Percentiles rank a stretch among this genome's conserved stretches.
These are phyloP conservation scores for Fregetta grallaria DNA, from an alignment of 2,113 vertebrate species.

Conservation along the genomic window DNA sequence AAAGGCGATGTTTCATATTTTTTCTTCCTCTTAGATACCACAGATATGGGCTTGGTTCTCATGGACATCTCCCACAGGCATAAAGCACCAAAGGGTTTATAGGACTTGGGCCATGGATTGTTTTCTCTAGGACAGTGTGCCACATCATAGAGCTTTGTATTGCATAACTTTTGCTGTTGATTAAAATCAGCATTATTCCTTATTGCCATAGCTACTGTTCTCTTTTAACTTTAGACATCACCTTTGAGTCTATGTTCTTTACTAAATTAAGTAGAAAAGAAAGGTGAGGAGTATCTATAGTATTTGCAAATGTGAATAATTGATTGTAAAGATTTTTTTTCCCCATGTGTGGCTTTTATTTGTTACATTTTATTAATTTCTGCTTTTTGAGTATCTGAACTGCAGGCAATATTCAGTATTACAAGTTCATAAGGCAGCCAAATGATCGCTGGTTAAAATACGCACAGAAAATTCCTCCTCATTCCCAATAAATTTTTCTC, in stretches of 20 bases:
- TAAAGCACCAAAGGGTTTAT: neutral
- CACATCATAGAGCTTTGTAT: neutral
- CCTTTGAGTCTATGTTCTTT: neutral
- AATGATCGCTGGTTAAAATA: neutral
- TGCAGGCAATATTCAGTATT: neutral
- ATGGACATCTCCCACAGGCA: neutral
- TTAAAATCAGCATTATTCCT: neutral
- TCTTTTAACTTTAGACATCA: neutral
- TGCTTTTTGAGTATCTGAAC: neutral
- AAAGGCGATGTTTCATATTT: neutral
- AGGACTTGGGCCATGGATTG: neutral
- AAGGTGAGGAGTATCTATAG: neutral
- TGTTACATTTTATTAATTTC: neutral
- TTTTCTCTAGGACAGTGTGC: neutral
- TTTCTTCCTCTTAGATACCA: neutral
- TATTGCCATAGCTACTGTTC: neutral
- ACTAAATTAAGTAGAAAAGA: neutral
- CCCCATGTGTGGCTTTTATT: neutral
- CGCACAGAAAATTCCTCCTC: neutral
- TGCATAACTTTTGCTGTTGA: neutral
- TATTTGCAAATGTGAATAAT: neutral
- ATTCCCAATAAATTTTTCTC: neutral
- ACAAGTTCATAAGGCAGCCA: neutral
- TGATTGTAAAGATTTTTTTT: neutral
- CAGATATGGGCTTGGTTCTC: neutral